Conservation (phyloP, 2,113 vertebrate genomes). For the Pardalotus punctatus region DNA sequence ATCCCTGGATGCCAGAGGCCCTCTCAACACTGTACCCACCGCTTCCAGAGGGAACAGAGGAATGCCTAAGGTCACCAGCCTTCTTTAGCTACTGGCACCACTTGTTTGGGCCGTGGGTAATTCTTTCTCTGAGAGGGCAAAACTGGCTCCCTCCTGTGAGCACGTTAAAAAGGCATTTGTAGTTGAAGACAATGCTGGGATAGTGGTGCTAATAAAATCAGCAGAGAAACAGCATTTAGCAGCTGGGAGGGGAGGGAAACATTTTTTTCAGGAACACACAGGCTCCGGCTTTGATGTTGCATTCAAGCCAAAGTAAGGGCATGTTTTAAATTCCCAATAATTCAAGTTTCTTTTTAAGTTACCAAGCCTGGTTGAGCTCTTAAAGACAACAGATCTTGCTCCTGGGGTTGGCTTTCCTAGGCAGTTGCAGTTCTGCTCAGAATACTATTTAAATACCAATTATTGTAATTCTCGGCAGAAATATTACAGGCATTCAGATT, state of each 20-base stretch:
- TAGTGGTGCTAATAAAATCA: background rate
- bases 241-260: background rate
- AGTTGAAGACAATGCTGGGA: background rate
- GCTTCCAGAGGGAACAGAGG: background rate
- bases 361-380: constrained; percentile 36
- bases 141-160: background rate
- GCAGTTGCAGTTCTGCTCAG: constrained; percentile 42
- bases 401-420: constrained; percentile 54
- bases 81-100: background rate
- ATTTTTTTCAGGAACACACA: background rate
- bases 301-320: constrained; percentile 42
- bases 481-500: constrained; percentile 63
- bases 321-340: constrained; percentile 56
- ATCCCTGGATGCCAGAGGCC: background rate
- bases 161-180: background rate
- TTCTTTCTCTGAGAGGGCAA: background rate
- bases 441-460: constrained; percentile 70
- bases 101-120: background rate
- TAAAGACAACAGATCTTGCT: constrained; percentile 63
- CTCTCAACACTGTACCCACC: background rate
- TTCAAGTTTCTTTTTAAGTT: constrained; percentile 47
- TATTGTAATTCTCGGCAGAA: constrained; percentile 69
- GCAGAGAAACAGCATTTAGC: background rate
- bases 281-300: constrained; percentile 32
- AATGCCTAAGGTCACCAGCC: background rate